Evolutionary conservation across 2,888 invertebrate genomes (phyloP), one percentile per base, ranked within the genome.

Genomic region (Plusia festucae): DNA sequence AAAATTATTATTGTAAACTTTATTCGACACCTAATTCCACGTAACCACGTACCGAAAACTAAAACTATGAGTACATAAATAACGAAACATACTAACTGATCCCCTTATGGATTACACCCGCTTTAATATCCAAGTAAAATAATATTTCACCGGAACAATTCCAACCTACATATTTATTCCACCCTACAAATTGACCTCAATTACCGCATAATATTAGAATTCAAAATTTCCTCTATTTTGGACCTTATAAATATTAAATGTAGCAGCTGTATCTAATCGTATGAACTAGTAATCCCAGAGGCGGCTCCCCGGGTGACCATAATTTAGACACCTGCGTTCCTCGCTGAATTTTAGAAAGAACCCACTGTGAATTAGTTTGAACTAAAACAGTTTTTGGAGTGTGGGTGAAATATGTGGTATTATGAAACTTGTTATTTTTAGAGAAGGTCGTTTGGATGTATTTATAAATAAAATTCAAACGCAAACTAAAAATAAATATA

Each of bases 241-340:
- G 66, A 76, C 67, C 46, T 62, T 72, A 76, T 74, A 68, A 76
- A 76, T 74, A 65, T 73, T 67, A 61, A 52, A 74, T 72, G 63
- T 72, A 58, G 55, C 51, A 75, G 44, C 52, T 30, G 52, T 57
- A 68, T 62, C 53, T 68, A 64, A 77, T 70, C 71, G 63, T 56
- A 74, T 62, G 60, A 74, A 71, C 68, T 66, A 62, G 78, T 65
- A 56, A 62, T 67, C 63, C 68, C 68, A 40, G 20, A 53, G 51
- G 34, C 18, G 11, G 15, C 22, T 71, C 77, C 70, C 76, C 8
- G 34, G 67, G 52, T 49, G 60, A 53, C 57, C 66, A 59, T 76
- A 76, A 76, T 58, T 77, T 76, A 70, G 63, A 53, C 51, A 49
- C 68, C 59, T 55, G 60, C 57, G 62, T 63, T 40, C 71, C 22